phyloP scores from a whole-genome alignment of 2,797 vertebrate genomes.

The Onychomys arenicola region DNA sequence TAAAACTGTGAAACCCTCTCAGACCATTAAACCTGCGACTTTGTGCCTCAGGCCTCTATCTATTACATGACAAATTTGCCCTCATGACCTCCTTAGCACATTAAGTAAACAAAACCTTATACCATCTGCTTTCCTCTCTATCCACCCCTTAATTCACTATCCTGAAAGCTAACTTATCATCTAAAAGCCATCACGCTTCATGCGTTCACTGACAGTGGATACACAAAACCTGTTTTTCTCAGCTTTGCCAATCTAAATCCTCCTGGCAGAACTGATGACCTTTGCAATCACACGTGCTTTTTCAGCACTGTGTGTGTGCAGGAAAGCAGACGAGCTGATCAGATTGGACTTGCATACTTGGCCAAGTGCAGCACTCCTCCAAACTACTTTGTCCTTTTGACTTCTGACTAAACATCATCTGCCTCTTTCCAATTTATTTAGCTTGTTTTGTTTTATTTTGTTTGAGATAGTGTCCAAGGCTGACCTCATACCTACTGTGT shows the following conservation, averaged over 20 bases:
- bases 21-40: neutral
- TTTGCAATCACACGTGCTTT: slow-evolving; percentile 36
- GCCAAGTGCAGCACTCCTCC: neutral
- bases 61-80: neutral
- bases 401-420: slow-evolving; percentile 29
- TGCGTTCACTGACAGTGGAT: slow-evolving; percentile 40
- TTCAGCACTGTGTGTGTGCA: slow-evolving; percentile 20
- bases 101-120: neutral
- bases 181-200: slow-evolving; percentile 51
- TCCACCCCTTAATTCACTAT: slow-evolving; percentile 23
- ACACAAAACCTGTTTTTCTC: slow-evolving; percentile 60
- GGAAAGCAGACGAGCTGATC: slow-evolving; percentile 31
- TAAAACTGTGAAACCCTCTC: slow-evolving; percentile 19
- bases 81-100: neutral
- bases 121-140: slow-evolving; percentile 9
- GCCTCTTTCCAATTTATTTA: neutral
- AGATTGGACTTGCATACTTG: neutral
- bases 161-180: slow-evolving; percentile 39
- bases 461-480: neutral
- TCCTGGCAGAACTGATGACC: slow-evolving; percentile 57
- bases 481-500: neutral
- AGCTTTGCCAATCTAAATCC: slow-evolving; percentile 3
- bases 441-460: neutral
- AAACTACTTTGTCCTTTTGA: slow-evolving; percentile 59
- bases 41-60: neutral